phyloP scores from a whole-genome alignment of 2,888 invertebrate species.

The Aporophyla nigra region DNA sequence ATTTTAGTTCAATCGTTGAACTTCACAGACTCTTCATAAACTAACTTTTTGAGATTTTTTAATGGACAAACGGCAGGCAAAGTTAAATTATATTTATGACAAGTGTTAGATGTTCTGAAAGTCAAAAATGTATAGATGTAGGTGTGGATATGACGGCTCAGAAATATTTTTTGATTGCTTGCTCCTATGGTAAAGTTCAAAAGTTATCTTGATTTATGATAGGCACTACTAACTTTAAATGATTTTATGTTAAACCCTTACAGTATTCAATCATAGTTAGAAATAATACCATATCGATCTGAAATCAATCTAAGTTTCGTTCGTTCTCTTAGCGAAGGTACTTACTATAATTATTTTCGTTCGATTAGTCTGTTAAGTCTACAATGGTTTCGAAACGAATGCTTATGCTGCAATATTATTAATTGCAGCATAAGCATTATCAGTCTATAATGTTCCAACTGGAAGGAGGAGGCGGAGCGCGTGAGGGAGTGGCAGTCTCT shows the following conservation, averaged over 20 bases:
- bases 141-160: not conserved
- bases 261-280: not conserved
- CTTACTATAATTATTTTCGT: too few species aligned
- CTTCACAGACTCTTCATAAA: conserved; percentile 63
- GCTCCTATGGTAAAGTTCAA: not conserved
- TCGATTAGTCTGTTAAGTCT: too few species aligned
- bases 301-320: not conserved
- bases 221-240: not conserved
- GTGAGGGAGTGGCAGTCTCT: too few species aligned
- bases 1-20: conserved; percentile 34
- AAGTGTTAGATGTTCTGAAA: conserved; percentile 17
- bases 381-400: too few species aligned
- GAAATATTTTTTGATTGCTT: not conserved
- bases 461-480: too few species aligned
- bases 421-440: too few species aligned
- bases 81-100: conserved; percentile 42
- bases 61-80: conserved; percentile 54
- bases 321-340: too few species aligned
- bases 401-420: too few species aligned
- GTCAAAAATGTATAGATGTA: not conserved
- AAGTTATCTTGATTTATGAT: not conserved
- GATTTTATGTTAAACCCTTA: not conserved
- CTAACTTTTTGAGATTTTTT: conserved; percentile 59
- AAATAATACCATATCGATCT: not conserved
- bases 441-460: too few species aligned